Evolutionary conservation across 2,888 invertebrate genomes (phyloP).

Genomic region (Heterodera filipjevi): DNA sequence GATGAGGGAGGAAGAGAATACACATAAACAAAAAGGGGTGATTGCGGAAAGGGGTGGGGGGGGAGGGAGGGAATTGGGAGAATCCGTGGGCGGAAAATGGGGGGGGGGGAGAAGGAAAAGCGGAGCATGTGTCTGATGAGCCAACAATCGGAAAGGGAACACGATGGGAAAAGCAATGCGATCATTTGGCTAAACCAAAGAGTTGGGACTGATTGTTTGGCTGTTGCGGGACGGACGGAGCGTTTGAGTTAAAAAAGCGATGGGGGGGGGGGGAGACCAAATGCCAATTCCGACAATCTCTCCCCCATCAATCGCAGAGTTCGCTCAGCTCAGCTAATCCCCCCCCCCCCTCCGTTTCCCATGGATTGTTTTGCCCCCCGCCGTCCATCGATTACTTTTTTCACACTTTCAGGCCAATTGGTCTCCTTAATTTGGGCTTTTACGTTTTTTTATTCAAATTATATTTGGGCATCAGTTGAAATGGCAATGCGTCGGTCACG

Average conservation of each 20-base stretch:
- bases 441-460: neutral
- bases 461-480: neutral
- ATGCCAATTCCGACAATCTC: slow-evolving; percentile 1
- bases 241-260: neutral
- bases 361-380: neutral
- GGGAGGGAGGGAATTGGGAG: neutral
- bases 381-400: neutral
- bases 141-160: neutral
- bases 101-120: neutral
- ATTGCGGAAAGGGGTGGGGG: neutral
- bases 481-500: slow-evolving; percentile 34
- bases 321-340: too few relatives aligned
- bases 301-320: neutral
- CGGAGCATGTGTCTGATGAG: neutral
- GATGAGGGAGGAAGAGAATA: too few relatives aligned
- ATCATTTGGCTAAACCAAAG: neutral
- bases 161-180: neutral
- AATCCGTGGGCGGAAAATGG: neutral
- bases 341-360: neutral
- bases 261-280: neutral
- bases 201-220: neutral
- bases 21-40: neutral
- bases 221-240: neutral
- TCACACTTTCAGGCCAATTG: neutral
- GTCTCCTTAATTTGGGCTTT: neutral